phyloP scores from a whole-genome alignment of 2,113 vertebrate genomes.

The Pangasianodon hypophthalmus region DNA sequence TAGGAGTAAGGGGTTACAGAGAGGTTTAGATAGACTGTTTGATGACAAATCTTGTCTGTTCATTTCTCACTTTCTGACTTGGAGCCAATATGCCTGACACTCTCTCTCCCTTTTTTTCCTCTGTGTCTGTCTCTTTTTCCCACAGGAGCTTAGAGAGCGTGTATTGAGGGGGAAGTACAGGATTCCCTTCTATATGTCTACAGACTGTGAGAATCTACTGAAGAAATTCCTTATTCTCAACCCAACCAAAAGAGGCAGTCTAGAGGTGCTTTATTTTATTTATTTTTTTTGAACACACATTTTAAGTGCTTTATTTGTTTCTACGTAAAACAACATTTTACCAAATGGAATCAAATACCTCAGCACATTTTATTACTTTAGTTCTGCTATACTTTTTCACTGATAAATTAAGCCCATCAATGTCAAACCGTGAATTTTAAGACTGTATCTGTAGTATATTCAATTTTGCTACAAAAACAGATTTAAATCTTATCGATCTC shows the following conservation, averaged over 20 bases:
- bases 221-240: conserved; percentile 93
- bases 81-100: not conserved
- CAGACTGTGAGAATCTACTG: conserved; percentile 90
- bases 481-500: not conserved
- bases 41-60: not conserved
- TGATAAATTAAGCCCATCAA: not conserved
- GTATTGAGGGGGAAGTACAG: conserved; percentile 89
- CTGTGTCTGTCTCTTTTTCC: not conserved
- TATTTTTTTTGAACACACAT: not conserved
- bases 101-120: not conserved
- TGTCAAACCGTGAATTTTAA: not conserved
- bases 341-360: not conserved
- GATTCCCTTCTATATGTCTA: conserved; percentile 93
- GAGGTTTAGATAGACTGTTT: not conserved
- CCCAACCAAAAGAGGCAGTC: conserved; percentile 88
- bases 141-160: conserved; percentile 84
- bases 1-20: not conserved
- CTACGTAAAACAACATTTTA: not conserved
- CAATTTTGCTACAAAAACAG: not conserved
- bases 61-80: not conserved
- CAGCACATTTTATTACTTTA: not conserved
- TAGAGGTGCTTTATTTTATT: too few relatives aligned
- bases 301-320: not conserved
- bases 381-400: not conserved
- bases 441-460: not conserved